phyloP scores from a whole-genome alignment of 2,113 vertebrate genomes.

The Capra hircus region DNA sequence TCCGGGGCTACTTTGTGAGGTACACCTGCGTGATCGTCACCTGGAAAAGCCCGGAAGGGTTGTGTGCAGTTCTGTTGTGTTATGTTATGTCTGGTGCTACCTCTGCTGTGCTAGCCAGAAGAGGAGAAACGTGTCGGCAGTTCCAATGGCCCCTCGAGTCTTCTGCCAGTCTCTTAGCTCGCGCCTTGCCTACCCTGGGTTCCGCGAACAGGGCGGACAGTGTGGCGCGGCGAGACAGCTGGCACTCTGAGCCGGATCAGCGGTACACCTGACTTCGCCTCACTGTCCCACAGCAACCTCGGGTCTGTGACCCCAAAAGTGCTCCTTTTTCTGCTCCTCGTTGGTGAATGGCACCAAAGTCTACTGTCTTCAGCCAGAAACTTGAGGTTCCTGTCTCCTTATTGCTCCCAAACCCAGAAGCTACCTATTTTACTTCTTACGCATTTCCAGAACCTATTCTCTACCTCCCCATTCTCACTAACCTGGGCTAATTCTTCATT shows the following conservation, averaged over 20 bases:
- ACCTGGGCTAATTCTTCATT: neutral
- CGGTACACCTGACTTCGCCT: neutral
- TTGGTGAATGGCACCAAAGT: neutral
- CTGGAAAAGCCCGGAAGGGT: neutral
- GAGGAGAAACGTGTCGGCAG: neutral
- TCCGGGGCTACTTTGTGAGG: fast-evolving
- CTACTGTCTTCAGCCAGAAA: neutral
- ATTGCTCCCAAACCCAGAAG: neutral
- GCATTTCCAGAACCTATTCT: neutral
- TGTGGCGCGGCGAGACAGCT: neutral
- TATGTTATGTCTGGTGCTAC: neutral
- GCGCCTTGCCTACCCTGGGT: neutral
- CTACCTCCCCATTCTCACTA: neutral
- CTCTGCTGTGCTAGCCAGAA: neutral
- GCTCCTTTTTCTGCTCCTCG: neutral
- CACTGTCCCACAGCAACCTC: neutral
- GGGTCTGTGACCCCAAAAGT: neutral
- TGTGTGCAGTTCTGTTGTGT: neutral
- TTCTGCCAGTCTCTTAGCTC: neutral
- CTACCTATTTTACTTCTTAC: neutral
- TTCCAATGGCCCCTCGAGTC: neutral
- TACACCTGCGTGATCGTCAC: fast-evolving
- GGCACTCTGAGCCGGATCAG: neutral
- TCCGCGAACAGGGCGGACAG: neutral
- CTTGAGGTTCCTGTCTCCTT: neutral